Evolutionary conservation across 2,888 invertebrate genomes (phyloP).

Genomic region (Micoletzkya japonica): DNA sequence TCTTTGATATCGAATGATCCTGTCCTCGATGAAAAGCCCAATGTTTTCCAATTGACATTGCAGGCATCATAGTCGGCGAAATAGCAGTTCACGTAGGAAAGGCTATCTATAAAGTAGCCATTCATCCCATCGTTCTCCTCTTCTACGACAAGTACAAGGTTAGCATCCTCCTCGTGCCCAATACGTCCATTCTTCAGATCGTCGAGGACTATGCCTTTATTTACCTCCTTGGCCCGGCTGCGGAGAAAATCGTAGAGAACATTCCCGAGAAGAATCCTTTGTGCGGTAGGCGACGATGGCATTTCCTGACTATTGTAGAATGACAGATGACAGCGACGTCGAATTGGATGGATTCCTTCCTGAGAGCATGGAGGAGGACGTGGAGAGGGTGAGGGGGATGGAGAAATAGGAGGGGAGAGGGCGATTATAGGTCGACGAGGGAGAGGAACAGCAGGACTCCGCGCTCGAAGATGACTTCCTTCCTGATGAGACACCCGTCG

Average conservation of each 20-base stretch:
- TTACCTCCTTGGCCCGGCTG: constrained; percentile 56
- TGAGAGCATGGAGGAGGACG: constrained; percentile 33
- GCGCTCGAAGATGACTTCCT: constrained; percentile 33
- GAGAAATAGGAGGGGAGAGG: neutral
- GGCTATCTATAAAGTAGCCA: constrained; percentile 33
- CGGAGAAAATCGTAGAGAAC: constrained; percentile 50
- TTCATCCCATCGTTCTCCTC: constrained; percentile 34
- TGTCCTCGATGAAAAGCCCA: too few relatives aligned
- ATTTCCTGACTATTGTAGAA: neutral
- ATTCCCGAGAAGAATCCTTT: constrained; percentile 60
- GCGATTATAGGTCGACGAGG: neutral
- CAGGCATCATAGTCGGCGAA: constrained; percentile 32
- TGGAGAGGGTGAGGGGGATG: constrained; percentile 14
- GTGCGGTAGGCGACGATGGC: constrained; percentile 39
- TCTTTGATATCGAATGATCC: neutral
- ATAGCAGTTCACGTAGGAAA: constrained; percentile 29
- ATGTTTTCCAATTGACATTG: neutral
- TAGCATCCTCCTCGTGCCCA: neutral
- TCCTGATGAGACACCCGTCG: constrained; percentile 29
- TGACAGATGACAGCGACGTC: constrained; percentile 55
- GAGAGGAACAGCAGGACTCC: constrained; percentile 13
- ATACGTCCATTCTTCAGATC: neutral
- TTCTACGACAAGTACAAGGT: constrained; percentile 40
- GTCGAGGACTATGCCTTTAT: constrained; percentile 47
- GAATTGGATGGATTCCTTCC: constrained; percentile 59